These are phyloP conservation scores for Drosophila pseudoobscura DNA, from an alignment of 1,140 invertebrate genomes.

Conservation along the genomic window DNA sequence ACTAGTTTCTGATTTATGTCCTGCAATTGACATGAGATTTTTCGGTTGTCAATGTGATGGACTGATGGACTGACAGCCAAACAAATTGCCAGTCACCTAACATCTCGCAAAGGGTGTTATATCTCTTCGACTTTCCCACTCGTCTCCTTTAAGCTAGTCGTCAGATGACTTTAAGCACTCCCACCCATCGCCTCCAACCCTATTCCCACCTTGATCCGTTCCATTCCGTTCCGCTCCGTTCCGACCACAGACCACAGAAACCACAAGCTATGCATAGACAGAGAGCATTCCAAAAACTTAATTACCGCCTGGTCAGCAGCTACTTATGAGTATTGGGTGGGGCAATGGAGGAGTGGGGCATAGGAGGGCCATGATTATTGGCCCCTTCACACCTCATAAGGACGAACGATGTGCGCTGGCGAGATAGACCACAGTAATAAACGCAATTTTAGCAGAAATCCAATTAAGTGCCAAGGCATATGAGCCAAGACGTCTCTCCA, in stretches of 20 bases:
- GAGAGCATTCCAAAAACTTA: constrained; percentile 64
- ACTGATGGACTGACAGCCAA: constrained; percentile 18
- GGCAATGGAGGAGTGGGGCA: constrained; percentile 2
- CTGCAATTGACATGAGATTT: constrained; percentile 72
- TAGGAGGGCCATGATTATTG: constrained; percentile 45
- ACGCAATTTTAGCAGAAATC: constrained; percentile 80
- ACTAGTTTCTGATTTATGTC: constrained; percentile 63
- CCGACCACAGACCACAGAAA: constrained; percentile 49
- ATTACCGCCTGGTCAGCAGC: constrained; percentile 69
- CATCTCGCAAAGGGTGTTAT: constrained; percentile 13
- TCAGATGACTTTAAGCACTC: constrained; percentile 30
- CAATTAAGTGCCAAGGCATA: constrained; percentile 72
- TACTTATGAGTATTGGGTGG: constrained; percentile 33
- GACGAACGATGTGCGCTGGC: constrained; percentile 12
- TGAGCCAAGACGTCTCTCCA: constrained; percentile 47
- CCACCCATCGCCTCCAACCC: background rate
- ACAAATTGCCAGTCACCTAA: constrained; percentile 5
- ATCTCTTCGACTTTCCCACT: background rate
- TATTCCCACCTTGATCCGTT: constrained; percentile 14
- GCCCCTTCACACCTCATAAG: constrained; percentile 78
- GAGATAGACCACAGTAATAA: constrained; percentile 70
- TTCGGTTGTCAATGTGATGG: constrained; percentile 55
- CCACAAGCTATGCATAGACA: constrained; percentile 50
- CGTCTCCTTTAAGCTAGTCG: constrained; percentile 40
- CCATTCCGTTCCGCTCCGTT: background rate